Evolutionary conservation across 2,113 vertebrate species (phyloP).

Genomic region (Pomatorhinus ruficollis): DNA sequence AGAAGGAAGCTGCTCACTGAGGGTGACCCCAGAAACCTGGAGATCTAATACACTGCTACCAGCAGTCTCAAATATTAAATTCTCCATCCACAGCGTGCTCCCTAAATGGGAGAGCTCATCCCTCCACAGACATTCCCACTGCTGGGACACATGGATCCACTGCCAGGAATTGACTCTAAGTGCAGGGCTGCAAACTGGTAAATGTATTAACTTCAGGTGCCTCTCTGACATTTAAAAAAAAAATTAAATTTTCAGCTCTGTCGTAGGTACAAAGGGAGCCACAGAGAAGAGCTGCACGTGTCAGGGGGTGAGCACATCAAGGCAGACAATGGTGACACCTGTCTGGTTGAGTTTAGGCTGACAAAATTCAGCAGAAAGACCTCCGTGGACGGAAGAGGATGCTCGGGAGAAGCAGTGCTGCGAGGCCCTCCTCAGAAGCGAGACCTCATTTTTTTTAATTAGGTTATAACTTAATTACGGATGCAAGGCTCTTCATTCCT

Average conservation of each 20-base stretch:
- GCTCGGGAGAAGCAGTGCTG: background rate
- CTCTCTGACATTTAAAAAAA: background rate
- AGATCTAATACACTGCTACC: background rate
- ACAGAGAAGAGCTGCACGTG: constrained; percentile 21
- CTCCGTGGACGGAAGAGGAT: constrained; percentile 65
- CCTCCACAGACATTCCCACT: background rate
- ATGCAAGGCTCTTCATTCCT: constrained; percentile 17
- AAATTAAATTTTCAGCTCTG: constrained; percentile 26
- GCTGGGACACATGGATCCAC: background rate
- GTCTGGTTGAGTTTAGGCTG: constrained; percentile 81
- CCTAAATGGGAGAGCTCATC: background rate
- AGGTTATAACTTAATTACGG: constrained; percentile 32
- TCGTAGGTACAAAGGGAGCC: background rate
- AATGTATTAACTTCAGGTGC: constrained; percentile 34
- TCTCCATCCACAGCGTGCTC: background rate
- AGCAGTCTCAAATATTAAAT: background rate
- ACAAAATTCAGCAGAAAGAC: constrained; percentile 76
- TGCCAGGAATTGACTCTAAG: background rate
- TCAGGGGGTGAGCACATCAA: constrained; percentile 47
- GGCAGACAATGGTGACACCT: constrained; percentile 71
- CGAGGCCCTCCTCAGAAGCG: background rate
- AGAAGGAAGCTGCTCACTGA: background rate
- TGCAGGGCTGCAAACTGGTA: background rate
- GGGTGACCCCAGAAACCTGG: background rate
- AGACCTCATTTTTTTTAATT: constrained; percentile 51